Percentiles rank a stretch among this genome's conserved stretches.
Conservation (phyloP, 2,888 invertebrate genomes). For the Amaurobius ferox region DNA sequence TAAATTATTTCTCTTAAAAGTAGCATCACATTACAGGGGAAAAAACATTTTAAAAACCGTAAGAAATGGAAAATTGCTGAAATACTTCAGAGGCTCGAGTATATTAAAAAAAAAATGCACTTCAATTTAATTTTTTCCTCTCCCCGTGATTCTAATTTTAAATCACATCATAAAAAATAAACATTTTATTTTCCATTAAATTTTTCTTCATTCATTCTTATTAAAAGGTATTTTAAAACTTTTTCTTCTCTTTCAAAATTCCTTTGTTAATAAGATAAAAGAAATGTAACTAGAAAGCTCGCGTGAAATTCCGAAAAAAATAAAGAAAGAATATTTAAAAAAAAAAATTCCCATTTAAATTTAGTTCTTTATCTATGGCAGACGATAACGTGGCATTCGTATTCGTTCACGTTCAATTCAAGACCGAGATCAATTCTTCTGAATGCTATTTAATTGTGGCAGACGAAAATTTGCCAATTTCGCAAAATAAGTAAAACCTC, state of each 20-base stretch:
- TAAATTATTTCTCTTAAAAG: no score
- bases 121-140: background rate
- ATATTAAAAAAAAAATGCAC: no score
- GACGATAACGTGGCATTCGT: background rate
- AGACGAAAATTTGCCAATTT: background rate
- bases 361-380: background rate
- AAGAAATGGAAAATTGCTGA: no score
- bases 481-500: background rate
- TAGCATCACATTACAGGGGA: no score
- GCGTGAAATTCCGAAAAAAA: background rate
- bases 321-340: no score
- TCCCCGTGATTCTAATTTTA: background rate
- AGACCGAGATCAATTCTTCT: background rate
- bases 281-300: background rate
- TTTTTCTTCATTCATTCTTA: background rate
- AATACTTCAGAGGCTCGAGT: no score
- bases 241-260: background rate
- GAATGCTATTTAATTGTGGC: background rate
- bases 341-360: no score
- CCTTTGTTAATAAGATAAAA: background rate
- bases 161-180: background rate
- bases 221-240: background rate
- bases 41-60: no score
- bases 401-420: background rate
- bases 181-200: slow-evolving; percentile 6